Percentiles rank a stretch among this genome's conserved stretches.
phyloP scores from a whole-genome alignment of 2,113 vertebrate genomes.

The Merops nubicus region DNA sequence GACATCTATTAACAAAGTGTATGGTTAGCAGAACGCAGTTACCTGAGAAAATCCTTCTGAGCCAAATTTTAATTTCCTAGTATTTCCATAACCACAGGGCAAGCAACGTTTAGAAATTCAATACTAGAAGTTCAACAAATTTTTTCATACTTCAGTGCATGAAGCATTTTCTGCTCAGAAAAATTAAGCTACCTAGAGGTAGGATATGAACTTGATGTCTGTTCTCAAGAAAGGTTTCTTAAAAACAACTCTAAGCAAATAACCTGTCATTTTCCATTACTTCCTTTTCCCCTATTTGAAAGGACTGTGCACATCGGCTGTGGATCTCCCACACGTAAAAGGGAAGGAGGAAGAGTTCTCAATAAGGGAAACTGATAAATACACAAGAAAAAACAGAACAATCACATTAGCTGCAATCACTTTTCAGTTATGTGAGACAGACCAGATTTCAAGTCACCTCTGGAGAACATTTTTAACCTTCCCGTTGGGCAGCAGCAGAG shows the following conservation, averaged over 20 bases:
- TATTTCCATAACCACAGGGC: not conserved
- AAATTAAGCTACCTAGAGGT: not conserved
- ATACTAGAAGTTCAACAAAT: not conserved
- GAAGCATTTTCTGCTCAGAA: not conserved
- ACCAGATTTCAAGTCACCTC: not conserved
- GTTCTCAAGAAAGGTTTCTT: not conserved
- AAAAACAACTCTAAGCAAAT: not conserved
- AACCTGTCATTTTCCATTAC: not conserved
- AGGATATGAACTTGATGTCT: not conserved
- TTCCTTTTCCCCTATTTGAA: not conserved
- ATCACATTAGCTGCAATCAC: not conserved
- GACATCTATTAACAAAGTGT: not conserved
- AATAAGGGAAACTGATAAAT: not conserved
- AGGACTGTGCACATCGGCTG: not conserved
- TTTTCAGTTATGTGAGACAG: not conserved
- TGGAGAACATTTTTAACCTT: slow-evolving; percentile 20
- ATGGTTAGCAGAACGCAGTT: not conserved
- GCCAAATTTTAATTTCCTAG: not conserved
- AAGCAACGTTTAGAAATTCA: not conserved
- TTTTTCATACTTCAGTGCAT: not conserved
- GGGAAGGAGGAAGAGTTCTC: not conserved
- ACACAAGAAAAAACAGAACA: not conserved
- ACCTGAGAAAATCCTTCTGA: not conserved
- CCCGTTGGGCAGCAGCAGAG: not conserved
- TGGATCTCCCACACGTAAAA: rapidly evolving